Percentiles rank a stretch among this genome's conserved stretches.
These are phyloP conservation scores for Lysandra bellargus DNA, from an alignment of 2,888 invertebrate species.

Conservation along the genomic window DNA sequence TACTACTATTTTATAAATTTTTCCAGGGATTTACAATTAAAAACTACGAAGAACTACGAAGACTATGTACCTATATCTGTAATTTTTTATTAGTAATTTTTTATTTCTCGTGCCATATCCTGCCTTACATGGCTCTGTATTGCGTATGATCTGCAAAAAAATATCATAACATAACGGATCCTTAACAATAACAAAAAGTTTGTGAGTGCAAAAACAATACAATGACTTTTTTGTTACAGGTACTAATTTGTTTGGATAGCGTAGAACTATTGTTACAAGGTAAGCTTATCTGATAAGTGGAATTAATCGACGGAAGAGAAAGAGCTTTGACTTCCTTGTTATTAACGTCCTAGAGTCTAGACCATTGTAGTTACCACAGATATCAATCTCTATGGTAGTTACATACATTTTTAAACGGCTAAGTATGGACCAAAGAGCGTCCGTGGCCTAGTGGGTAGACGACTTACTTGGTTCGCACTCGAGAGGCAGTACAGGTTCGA, in stretches of 20 bases:
- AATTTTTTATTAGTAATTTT: neutral
- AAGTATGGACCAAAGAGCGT: no score
- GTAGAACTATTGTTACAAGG: slow-evolving; percentile 17
- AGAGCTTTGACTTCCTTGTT: neutral
- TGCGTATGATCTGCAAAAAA: slow-evolving; percentile 16
- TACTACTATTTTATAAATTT: no score
- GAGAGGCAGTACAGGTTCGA: no score
- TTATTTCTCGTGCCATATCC: neutral
- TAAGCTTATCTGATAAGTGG: neutral
- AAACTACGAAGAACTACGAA: no score
- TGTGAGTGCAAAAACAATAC: neutral
- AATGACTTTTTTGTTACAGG: slow-evolving; percentile 24
- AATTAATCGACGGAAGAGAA: neutral
- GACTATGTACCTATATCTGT: no score
- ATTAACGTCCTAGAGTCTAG: no score
- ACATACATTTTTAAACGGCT: no score
- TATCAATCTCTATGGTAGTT: no score
- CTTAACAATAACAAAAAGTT: slow-evolving; percentile 3
- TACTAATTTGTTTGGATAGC: slow-evolving; percentile 23
- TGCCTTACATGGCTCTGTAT: neutral
- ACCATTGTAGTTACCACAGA: no score
- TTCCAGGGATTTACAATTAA: no score
- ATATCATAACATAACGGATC: slow-evolving; percentile 16
- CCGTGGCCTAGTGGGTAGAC: no score
- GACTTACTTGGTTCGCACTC: no score